Percentiles rank a stretch among this genome's conserved stretches.
Evolutionary conservation across 1,140 invertebrate genomes (phyloP).

Genomic region (Octopus sinensis): DNA sequence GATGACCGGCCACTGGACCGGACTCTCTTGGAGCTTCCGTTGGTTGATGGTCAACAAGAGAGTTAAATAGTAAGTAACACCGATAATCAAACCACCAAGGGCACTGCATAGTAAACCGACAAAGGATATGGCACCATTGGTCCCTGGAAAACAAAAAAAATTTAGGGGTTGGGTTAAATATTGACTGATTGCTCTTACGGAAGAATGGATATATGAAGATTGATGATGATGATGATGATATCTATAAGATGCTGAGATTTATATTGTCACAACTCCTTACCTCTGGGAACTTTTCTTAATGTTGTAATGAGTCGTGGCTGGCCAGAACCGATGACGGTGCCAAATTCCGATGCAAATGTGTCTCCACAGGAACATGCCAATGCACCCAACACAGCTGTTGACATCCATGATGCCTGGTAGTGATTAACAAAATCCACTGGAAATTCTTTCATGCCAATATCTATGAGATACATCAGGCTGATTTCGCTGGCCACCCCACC

Average conservation of each 20-base stretch:
- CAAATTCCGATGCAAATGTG: slow-evolving; percentile 88
- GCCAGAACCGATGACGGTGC: slow-evolving; percentile 68
- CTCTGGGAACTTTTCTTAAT: slow-evolving; percentile 72
- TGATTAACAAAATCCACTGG: slow-evolving; percentile 75
- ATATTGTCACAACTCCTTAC: slow-evolving; percentile 50
- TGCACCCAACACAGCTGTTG: slow-evolving; percentile 73
- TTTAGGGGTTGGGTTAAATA: not conserved
- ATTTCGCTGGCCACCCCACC: slow-evolving; percentile 79
- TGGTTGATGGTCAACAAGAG: slow-evolving; percentile 67
- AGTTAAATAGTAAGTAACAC: slow-evolving; percentile 71
- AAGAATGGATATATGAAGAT: not conserved
- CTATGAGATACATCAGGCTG: slow-evolving; percentile 76
- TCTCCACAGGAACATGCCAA: slow-evolving; percentile 84
- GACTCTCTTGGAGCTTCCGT: slow-evolving; percentile 63
- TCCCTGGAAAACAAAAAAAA: slow-evolving; percentile 62
- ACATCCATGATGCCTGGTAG: slow-evolving; percentile 77
- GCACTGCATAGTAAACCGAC: slow-evolving; percentile 71
- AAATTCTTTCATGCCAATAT: slow-evolving; percentile 72
- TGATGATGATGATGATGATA: not conserved
- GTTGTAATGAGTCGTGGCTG: slow-evolving; percentile 77
- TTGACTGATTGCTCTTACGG: not conserved
- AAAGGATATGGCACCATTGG: slow-evolving; percentile 77
- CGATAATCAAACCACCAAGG: slow-evolving; percentile 73
- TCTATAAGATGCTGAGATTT: too few species aligned
- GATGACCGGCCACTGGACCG: slow-evolving; percentile 80